Evolutionary conservation across 2,113 vertebrate genomes (phyloP).

Genomic region (Mionectes macconnelli): DNA sequence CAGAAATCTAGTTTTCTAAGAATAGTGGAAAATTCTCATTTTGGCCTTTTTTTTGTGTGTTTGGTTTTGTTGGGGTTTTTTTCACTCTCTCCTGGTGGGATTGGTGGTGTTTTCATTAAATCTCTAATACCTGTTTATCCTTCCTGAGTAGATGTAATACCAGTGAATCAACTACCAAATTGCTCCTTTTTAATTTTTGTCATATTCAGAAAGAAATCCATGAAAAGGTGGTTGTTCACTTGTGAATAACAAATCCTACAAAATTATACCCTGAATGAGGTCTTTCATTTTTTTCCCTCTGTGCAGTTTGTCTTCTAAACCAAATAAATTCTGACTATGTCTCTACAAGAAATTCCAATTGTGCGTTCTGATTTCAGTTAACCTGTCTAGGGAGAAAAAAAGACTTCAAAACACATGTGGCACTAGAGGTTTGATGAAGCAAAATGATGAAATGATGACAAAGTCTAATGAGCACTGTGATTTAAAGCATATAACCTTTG

Average conservation of each 20-base stretch:
- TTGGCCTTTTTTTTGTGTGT: too few species aligned
- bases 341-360: background rate
- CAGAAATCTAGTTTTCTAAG: background rate
- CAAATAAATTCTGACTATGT: background rate
- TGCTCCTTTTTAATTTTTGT: background rate
- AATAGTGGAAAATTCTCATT: background rate
- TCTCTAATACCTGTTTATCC: background rate
- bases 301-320: constrained; percentile 8
- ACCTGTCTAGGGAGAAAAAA: background rate
- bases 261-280: background rate
- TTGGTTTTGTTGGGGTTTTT: background rate
- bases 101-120: background rate
- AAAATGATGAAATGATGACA: background rate
- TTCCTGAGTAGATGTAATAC: background rate
- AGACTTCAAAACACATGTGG: background rate
- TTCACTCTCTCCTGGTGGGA: fast-evolving
- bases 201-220: background rate
- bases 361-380: constrained; percentile 2
- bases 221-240: background rate
- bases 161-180: background rate
- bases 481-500: background rate
- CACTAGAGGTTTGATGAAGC: background rate
- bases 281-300: background rate
- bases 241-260: background rate
- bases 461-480: constrained; percentile 1